Conservation (phyloP, 2,113 vertebrate species). For the Buteo buteo region DNA sequence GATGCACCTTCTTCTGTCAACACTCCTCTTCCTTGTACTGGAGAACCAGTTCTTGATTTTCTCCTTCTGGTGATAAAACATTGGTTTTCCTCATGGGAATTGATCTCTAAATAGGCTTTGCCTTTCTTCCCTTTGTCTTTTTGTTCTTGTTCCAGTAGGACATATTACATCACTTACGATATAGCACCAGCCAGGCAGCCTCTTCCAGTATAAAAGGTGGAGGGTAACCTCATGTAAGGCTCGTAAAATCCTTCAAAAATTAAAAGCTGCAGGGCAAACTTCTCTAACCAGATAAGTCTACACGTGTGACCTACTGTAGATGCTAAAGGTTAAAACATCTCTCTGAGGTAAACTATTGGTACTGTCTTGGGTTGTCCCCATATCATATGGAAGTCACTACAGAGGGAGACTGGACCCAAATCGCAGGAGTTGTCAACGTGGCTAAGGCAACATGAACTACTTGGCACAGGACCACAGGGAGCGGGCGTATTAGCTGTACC, state of each 20-base stretch:
- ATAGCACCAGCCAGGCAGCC: neutral
- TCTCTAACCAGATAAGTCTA: neutral
- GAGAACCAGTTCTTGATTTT: neutral
- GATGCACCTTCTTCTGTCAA: neutral
- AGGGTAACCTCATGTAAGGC: neutral
- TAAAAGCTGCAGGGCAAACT: neutral
- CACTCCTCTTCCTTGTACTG: neutral
- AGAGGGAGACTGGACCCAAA: neutral
- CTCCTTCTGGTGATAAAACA: neutral
- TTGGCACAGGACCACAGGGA: neutral
- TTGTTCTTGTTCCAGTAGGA: neutral
- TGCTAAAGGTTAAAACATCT: rapidly evolving
- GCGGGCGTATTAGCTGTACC: neutral
- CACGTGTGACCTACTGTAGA: neutral
- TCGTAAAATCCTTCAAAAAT: neutral
- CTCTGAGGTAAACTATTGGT: neutral
- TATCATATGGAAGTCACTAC: neutral
- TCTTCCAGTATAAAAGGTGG: neutral
- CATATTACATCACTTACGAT: neutral
- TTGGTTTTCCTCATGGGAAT: neutral
- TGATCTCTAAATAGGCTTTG: neutral
- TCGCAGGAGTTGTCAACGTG: no score
- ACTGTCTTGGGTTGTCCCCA: neutral
- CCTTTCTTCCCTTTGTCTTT: neutral
- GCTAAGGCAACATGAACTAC: neutral